These are phyloP conservation scores for Myzus persicae DNA, from an alignment of 1,140 invertebrate genomes.

Conservation along the genomic window DNA sequence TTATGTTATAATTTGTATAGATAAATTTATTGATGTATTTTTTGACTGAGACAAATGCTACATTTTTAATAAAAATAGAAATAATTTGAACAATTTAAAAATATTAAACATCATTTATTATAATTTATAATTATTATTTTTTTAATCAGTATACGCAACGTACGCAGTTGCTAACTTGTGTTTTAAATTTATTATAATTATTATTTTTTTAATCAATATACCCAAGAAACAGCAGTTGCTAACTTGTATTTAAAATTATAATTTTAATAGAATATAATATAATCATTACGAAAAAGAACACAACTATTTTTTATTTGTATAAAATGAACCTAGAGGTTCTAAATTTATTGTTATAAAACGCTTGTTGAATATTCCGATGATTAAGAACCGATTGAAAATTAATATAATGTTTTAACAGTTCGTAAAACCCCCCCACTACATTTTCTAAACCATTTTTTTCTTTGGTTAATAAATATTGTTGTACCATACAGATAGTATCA, in stretches of 20 bases:
- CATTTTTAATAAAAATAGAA: constrained; percentile 28
- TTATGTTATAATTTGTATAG: constrained; percentile 39
- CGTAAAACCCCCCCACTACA: neutral
- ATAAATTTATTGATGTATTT: constrained; percentile 43
- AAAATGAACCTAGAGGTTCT: neutral
- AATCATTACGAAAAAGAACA: neutral
- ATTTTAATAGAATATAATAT: constrained; percentile 37
- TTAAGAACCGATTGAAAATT: neutral
- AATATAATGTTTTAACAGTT: neutral
- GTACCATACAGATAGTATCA: neutral
- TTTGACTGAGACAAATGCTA: constrained; percentile 44
- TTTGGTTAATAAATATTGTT: neutral
- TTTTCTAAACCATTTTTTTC: neutral
- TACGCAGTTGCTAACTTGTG: constrained; percentile 17
- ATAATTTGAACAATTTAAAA: constrained; percentile 38
- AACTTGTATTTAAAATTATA: constrained; percentile 45
- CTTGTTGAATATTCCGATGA: neutral
- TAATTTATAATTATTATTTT: constrained; percentile 47
- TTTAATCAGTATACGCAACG: neutral
- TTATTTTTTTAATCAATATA: constrained; percentile 49
- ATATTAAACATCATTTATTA: constrained; percentile 22
- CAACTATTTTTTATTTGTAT: constrained; percentile 33
- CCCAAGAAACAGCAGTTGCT: neutral
- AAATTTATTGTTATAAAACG: neutral
- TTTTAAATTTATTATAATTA: constrained; percentile 45